phyloP scores from a whole-genome alignment of 2,113 vertebrate species.

The Lampris incognitus region DNA sequence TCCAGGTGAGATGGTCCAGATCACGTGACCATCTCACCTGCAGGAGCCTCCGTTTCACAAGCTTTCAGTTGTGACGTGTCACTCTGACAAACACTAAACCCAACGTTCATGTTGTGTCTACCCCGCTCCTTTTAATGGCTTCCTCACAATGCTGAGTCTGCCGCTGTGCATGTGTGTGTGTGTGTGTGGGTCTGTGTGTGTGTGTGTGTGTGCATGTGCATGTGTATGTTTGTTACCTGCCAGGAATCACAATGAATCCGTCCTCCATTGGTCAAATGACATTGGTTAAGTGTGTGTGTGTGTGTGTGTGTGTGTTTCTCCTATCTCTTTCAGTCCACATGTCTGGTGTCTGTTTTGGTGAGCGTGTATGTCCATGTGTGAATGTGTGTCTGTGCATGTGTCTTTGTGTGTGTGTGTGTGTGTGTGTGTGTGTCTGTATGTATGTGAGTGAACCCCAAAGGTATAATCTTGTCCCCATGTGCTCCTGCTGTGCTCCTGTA shows the following conservation, averaged over 20 bases:
- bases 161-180: background rate
- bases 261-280: no score
- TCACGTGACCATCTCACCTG: no score
- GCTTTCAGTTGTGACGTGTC: no score
- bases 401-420: slow-evolving; percentile 11
- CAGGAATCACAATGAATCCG: no score
- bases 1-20: no score
- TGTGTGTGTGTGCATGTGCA: background rate
- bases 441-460: slow-evolving; percentile 24
- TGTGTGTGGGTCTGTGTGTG: background rate
- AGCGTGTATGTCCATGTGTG: slow-evolving; percentile 9
- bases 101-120: no score
- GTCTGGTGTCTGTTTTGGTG: no score
- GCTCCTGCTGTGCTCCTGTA: slow-evolving; percentile 55
- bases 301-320: slow-evolving; percentile 2
- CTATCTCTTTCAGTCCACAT: no score
- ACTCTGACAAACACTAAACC: no score
- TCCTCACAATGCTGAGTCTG: background rate
- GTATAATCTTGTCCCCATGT: slow-evolving; percentile 61
- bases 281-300: background rate
- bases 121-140: no score
- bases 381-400: slow-evolving; percentile 8
- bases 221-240: no score
- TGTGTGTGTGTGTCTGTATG: slow-evolving; percentile 13
- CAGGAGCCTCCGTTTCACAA: no score